These are phyloP conservation scores for Drosophila quinaria DNA, from an alignment of 2,888 invertebrate species.

Conservation along the genomic window DNA sequence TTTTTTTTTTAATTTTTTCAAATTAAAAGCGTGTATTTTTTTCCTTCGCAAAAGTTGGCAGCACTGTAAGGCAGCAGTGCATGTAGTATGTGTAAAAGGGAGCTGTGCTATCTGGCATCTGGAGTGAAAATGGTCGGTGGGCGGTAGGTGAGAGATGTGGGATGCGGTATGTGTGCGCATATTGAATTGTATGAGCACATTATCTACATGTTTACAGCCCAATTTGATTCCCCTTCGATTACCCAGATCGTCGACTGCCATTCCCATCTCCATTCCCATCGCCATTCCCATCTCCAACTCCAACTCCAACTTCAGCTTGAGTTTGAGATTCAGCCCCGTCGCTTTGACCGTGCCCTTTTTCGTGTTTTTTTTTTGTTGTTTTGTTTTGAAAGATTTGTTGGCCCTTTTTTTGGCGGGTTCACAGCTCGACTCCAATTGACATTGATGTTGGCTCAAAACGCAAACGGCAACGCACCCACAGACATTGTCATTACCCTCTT, in stretches of 20 bases:
- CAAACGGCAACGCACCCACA: slow-evolving; percentile 25
- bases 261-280: neutral
- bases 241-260: slow-evolving; percentile 34
- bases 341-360: slow-evolving; percentile 40
- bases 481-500: slow-evolving; percentile 48
- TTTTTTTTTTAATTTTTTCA: too few species aligned
- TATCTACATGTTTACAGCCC: slow-evolving; percentile 83
- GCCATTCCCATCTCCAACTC: neutral
- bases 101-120: slow-evolving; percentile 1
- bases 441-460: slow-evolving; percentile 44
- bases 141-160: slow-evolving; percentile 18
- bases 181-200: slow-evolving; percentile 77
- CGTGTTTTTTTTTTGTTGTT: slow-evolving; percentile 58
- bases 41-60: too few species aligned
- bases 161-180: slow-evolving; percentile 39
- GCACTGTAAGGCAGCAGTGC: slow-evolving; percentile 34
- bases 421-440: slow-evolving; percentile 61
- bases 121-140: slow-evolving; percentile 17
- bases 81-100: neutral
- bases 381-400: slow-evolving; percentile 74
- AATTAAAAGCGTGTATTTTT: too few species aligned
- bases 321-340: neutral
- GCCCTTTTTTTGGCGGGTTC: slow-evolving; percentile 55
- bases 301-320: neutral
- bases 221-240: slow-evolving; percentile 81